phyloP scores from a whole-genome alignment of 2,113 vertebrate species.

The Triplophysa rosa region DNA sequence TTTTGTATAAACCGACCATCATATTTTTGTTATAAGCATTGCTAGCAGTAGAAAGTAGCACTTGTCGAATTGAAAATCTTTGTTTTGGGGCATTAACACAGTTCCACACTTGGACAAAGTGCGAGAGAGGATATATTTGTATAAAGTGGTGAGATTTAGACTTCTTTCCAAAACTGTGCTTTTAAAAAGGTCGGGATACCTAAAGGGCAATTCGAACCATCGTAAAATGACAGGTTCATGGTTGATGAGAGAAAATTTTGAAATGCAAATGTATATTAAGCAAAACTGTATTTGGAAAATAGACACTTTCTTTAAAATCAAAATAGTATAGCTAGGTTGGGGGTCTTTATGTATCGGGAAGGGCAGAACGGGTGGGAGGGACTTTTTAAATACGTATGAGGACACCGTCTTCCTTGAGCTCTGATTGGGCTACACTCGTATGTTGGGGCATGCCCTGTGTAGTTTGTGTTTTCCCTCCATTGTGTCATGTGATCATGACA shows the following conservation, averaged over 20 bases:
- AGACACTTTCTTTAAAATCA: slow-evolving; percentile 64
- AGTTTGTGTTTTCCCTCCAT: slow-evolving; percentile 50
- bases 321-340: slow-evolving; percentile 50
- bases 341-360: slow-evolving; percentile 50
- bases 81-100: slow-evolving; percentile 75
- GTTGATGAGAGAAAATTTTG: slow-evolving; percentile 48
- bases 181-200: slow-evolving; percentile 46
- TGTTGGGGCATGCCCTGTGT: slow-evolving; percentile 40
- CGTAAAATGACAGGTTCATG: neutral
- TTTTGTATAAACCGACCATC: slow-evolving; percentile 67
- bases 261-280: slow-evolving; percentile 68
- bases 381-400: slow-evolving; percentile 42
- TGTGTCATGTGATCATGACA: slow-evolving; percentile 59
- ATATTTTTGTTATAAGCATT: slow-evolving; percentile 73
- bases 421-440: slow-evolving; percentile 35
- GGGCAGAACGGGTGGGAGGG: slow-evolving; percentile 49
- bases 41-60: slow-evolving; percentile 76
- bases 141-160: slow-evolving; percentile 51
- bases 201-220: slow-evolving; percentile 28
- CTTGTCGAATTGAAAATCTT: slow-evolving; percentile 74
- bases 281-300: slow-evolving; percentile 69
- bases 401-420: slow-evolving; percentile 41
- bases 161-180: slow-evolving; percentile 66
- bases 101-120: slow-evolving; percentile 54
- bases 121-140: slow-evolving; percentile 67